These are phyloP conservation scores for Neelides folsomi DNA, from an alignment of 2,888 invertebrate genomes.

Conservation along the genomic window DNA sequence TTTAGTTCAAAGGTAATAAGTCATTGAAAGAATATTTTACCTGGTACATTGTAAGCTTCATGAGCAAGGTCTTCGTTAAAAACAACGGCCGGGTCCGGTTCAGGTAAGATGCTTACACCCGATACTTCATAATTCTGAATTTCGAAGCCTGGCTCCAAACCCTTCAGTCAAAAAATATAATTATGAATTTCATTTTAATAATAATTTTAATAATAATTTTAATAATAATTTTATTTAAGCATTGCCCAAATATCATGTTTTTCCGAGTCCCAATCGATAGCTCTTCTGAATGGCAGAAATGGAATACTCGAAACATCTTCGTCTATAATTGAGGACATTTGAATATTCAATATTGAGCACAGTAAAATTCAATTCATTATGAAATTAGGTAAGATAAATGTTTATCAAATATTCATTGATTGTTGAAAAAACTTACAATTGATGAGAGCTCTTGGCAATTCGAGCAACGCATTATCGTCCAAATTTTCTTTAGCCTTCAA, in stretches of 20 bases:
- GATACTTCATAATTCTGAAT: no score
- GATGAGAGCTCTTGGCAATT: neutral
- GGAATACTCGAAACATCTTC: constrained; percentile 5
- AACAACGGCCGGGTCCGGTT: no score
- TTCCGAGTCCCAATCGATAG: constrained; percentile 11
- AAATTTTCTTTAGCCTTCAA: no score
- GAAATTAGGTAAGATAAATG: no score
- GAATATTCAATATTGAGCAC: neutral
- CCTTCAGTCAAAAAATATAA: neutral
- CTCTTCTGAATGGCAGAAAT: constrained; percentile 6
- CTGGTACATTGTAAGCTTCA: no score
- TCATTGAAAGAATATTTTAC: no score
- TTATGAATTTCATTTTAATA: neutral
- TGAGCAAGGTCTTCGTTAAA: no score
- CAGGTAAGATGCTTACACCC: no score
- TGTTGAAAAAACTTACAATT: constrained; percentile 11
- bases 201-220: neutral
- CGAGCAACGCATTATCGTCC: no score
- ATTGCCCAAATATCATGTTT: constrained; percentile 22
- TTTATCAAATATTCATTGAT: no score
- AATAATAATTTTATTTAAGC: neutral
- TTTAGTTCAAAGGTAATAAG: no score
- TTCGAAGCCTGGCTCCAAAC: neutral
- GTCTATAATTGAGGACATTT: constrained; percentile 1
- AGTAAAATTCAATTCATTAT: no score